phyloP scores from a whole-genome alignment of 2,113 vertebrate genomes.

The Antechinus flavipes region DNA sequence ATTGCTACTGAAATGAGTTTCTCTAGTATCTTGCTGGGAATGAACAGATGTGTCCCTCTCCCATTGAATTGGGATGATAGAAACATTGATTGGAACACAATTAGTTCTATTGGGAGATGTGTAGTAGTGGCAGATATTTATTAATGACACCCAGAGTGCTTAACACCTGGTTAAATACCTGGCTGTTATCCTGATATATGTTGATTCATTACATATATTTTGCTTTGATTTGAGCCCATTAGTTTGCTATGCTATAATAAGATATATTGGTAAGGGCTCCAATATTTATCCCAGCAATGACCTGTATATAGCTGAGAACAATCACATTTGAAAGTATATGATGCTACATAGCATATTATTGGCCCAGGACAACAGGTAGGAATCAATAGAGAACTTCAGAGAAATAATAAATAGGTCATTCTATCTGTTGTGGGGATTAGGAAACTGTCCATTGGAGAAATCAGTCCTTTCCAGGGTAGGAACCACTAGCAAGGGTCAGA shows the following conservation, averaged over 20 bases:
- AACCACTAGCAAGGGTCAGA: background rate
- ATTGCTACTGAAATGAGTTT: background rate
- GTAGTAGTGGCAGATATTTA: background rate
- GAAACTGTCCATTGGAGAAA: background rate
- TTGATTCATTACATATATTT: background rate
- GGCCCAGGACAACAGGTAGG: background rate
- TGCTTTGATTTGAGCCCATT: background rate
- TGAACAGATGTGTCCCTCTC: background rate
- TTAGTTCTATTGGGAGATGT: background rate
- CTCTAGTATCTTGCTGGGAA: background rate
- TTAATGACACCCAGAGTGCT: background rate
- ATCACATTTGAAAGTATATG: background rate
- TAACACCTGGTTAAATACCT: background rate
- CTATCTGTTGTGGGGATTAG: background rate
- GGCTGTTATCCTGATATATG: background rate
- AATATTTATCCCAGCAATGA: background rate
- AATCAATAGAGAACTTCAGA: background rate
- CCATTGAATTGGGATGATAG: background rate
- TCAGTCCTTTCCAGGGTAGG: background rate
- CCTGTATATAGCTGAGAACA: background rate
- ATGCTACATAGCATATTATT: background rate
- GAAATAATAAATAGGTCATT: background rate
- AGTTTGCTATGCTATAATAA: background rate
- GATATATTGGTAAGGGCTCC: background rate
- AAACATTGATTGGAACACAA: background rate